Percentiles rank a stretch among this genome's conserved stretches.
Evolutionary conservation across 2,113 vertebrate species (phyloP).

Genomic region (Larimichthys polyactis): DNA sequence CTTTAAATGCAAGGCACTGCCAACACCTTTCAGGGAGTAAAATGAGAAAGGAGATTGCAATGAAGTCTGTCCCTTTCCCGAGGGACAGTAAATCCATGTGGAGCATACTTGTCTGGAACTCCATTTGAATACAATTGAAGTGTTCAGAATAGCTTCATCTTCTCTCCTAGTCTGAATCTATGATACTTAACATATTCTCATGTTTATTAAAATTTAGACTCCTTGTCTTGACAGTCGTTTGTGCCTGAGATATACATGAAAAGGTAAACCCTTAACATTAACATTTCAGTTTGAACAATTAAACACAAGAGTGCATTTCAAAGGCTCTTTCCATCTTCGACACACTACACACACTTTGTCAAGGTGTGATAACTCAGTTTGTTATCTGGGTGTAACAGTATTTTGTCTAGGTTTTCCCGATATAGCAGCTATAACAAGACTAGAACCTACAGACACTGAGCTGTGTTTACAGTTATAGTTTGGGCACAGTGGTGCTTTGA

Average conservation of each 20-base stretch:
- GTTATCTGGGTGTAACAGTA: constrained; percentile 6
- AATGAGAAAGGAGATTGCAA: constrained; percentile 65
- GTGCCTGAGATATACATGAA: constrained; percentile 16
- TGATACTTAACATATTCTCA: constrained; percentile 12
- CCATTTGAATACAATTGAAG: constrained; percentile 59
- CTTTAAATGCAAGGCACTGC: constrained; percentile 72
- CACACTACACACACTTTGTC: constrained; percentile 12
- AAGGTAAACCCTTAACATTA: constrained; percentile 34
- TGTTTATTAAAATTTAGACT: constrained; percentile 22
- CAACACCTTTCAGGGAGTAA: constrained; percentile 60
- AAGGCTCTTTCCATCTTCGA: constrained; percentile 39
- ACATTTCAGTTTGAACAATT: constrained; percentile 31
- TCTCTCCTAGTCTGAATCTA: constrained; percentile 10
- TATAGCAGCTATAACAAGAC: neutral
- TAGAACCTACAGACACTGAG: neutral
- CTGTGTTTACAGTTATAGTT: neutral
- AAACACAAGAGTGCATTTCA: constrained; percentile 37
- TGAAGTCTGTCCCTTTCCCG: constrained; percentile 50
- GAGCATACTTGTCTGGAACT: constrained; percentile 44
- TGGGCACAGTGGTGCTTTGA: neutral
- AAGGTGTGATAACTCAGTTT: neutral
- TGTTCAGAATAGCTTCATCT: constrained; percentile 47
- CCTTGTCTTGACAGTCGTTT: constrained; percentile 28
- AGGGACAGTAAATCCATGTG: constrained; percentile 57
- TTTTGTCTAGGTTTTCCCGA: neutral